Conservation (phyloP, 2,888 invertebrate genomes). For the Habroteleia sp. region DNA sequence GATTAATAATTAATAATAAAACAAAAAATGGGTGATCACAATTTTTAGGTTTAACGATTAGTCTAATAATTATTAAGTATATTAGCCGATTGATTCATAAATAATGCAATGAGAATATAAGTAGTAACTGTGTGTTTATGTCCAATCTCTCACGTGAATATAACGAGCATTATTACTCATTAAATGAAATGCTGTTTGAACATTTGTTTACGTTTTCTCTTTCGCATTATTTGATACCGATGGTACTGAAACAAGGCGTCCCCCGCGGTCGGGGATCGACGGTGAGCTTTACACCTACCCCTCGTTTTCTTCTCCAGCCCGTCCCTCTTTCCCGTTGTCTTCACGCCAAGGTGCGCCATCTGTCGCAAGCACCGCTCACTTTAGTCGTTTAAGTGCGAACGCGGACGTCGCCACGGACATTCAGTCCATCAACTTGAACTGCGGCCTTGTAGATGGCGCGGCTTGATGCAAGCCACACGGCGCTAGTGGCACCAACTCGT, state of each 20-base stretch:
- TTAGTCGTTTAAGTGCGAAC: too few species aligned
- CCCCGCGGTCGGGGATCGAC: constrained; percentile 62
- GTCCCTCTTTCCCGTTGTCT: not conserved
- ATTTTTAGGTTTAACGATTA: constrained; percentile 80
- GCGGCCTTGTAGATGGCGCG: not conserved
- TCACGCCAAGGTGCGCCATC: too few species aligned
- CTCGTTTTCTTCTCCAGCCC: constrained; percentile 65
- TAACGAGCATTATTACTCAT: constrained; percentile 80
- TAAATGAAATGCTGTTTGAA: constrained; percentile 76
- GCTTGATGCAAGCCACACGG: too few species aligned
- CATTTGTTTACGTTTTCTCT: constrained; percentile 71
- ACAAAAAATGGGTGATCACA: constrained; percentile 78
- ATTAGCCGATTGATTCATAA: constrained; percentile 81
- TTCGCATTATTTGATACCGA: constrained; percentile 68
- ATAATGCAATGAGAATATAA: constrained; percentile 80
- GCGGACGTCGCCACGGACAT: too few species aligned
- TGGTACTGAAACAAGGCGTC: constrained; percentile 39
- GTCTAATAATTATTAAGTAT: constrained; percentile 81
- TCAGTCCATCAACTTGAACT: too few species aligned
- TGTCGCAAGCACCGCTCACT: too few species aligned
- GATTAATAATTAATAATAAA: constrained; percentile 16
- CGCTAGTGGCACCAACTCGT: constrained; percentile 46
- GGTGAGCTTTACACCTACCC: constrained; percentile 30
- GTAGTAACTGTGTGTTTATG: constrained; percentile 81
- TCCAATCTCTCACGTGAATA: constrained; percentile 81